Conservation (phyloP, 2,797 vertebrate genomes). For the Gouania willdenowi region DNA sequence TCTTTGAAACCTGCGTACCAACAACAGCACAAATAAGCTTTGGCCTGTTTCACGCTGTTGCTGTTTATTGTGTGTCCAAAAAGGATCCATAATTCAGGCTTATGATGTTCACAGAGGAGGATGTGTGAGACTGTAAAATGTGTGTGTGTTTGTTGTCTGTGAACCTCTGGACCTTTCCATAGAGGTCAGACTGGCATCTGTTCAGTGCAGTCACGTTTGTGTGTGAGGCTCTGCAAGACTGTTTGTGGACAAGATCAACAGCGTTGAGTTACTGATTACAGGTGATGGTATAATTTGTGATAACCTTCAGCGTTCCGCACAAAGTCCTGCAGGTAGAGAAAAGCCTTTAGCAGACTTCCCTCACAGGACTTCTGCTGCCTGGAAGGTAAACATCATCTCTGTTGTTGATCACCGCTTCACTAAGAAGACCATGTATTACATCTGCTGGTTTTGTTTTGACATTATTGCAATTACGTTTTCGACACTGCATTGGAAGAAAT, state of each 20-base stretch:
- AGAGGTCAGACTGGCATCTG: constrained; percentile 3
- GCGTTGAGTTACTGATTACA: constrained; percentile 71
- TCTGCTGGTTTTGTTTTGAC: too few relatives aligned
- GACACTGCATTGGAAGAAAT: too few relatives aligned
- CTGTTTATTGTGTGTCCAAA: constrained; percentile 59
- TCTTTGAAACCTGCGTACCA: constrained; percentile 48
- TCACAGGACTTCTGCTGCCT: constrained; percentile 19
- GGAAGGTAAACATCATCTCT: constrained; percentile 58
- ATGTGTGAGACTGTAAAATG: constrained; percentile 27
- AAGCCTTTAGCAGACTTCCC: constrained; percentile 6
- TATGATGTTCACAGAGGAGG: constrained; percentile 55
- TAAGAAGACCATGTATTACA: too few relatives aligned
- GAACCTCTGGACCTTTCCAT: constrained; percentile 31
- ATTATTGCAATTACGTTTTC: too few relatives aligned
- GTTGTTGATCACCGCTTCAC: too few relatives aligned
- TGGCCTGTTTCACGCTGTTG: constrained; percentile 47
- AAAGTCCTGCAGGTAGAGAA: constrained; percentile 56
- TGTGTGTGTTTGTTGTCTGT: constrained; percentile 23
- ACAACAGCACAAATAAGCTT: constrained; percentile 47
- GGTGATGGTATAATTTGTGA: constrained; percentile 58
- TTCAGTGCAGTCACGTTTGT: constrained; percentile 9
- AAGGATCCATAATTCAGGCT: constrained; percentile 30
- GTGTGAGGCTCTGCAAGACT: not conserved
- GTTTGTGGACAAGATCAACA: constrained; percentile 63
- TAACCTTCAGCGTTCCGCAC: constrained; percentile 50